Percentiles rank a stretch among this genome's conserved stretches.
phyloP scores from a whole-genome alignment of 30 jellyfish, hydroid and myxozoan genomes.

The Pseudorhiza aurosa region DNA sequence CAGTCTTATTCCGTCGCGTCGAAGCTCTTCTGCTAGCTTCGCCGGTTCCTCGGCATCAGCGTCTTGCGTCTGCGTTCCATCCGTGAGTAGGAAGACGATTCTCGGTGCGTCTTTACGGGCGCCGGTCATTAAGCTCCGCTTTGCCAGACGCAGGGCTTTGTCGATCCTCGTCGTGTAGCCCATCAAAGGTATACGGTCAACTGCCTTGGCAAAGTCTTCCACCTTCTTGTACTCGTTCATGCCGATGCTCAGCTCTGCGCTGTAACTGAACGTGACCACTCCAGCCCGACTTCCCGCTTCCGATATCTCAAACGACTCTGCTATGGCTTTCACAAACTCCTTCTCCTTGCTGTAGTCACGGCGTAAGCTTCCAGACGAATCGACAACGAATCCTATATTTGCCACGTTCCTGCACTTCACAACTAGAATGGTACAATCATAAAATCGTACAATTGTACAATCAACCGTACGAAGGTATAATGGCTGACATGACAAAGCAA shows the following conservation, averaged over 20 bases:
- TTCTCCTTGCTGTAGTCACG: conserved; percentile 80
- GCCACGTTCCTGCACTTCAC: conserved; percentile 55
- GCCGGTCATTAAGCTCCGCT: conserved; percentile 70
- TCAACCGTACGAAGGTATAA: no score
- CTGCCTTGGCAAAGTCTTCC: conserved; percentile 76
- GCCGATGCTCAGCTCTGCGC: conserved; percentile 83
- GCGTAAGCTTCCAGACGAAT: conserved; percentile 95
- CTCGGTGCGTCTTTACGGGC: conserved; percentile 81
- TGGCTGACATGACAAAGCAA: no score
- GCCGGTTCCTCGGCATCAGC: conserved; percentile 84
- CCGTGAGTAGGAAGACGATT: conserved; percentile 79
- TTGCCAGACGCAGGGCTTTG: conserved; percentile 84
- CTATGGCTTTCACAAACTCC: conserved; percentile 74
- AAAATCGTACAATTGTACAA: no score
- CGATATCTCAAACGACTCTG: conserved; percentile 68
- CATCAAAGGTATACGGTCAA: conserved; percentile 74
- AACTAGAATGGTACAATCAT: conserved; percentile 12
- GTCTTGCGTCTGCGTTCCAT: conserved; percentile 85
- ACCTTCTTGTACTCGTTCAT: conserved; percentile 51
- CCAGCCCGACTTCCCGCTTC: conserved; percentile 84
- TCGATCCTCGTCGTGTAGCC: conserved; percentile 92
- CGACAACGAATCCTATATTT: conserved; percentile 88
- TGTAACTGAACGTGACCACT: conserved; percentile 81
- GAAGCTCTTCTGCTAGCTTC: conserved; percentile 52
- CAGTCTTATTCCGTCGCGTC: conserved; percentile 59